phyloP scores from a whole-genome alignment of 2,888 invertebrate species.

The Eupithecia subumbrata region DNA sequence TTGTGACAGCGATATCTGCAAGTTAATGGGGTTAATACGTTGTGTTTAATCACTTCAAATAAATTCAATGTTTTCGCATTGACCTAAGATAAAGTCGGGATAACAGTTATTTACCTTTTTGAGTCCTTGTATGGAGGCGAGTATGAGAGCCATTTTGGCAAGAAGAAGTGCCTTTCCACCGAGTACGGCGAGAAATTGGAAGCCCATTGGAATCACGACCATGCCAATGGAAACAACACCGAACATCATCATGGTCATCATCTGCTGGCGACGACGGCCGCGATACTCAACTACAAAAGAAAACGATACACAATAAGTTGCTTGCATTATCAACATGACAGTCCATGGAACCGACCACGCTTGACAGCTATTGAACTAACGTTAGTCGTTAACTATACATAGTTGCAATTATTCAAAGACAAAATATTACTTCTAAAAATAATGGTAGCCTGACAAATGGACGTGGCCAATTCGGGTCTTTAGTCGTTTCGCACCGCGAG shows the following conservation, averaged over 20 bases:
- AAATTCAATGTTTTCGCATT: conserved; percentile 3
- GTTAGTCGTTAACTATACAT: too few relatives aligned
- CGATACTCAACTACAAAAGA: conserved; percentile 70
- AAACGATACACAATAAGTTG: background rate
- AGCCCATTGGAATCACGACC: conserved; percentile 91
- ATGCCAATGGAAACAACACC: conserved; percentile 90
- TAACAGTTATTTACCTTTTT: conserved; percentile 84
- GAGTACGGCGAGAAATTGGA: conserved; percentile 92
- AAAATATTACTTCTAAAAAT: too few relatives aligned
- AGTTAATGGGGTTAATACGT: conserved; percentile 22
- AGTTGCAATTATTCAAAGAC: too few relatives aligned
- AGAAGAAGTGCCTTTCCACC: conserved; percentile 92
- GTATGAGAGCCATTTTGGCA: conserved; percentile 91
- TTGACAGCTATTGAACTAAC: background rate
- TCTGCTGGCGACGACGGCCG: conserved; percentile 85
- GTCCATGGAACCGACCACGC: background rate
- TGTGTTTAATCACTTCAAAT: background rate
- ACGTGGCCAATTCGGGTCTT: too few relatives aligned
- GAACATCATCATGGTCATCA: conserved; percentile 91
- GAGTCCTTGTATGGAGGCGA: conserved; percentile 91
- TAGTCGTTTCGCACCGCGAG: too few relatives aligned
- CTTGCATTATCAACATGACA: background rate
- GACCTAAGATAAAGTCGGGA: background rate
- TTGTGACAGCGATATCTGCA: conserved; percentile 22
- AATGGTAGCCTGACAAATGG: too few relatives aligned